Evolutionary conservation across 2,797 vertebrate genomes (phyloP).

Genomic region (Nyctalus aviator): DNA sequence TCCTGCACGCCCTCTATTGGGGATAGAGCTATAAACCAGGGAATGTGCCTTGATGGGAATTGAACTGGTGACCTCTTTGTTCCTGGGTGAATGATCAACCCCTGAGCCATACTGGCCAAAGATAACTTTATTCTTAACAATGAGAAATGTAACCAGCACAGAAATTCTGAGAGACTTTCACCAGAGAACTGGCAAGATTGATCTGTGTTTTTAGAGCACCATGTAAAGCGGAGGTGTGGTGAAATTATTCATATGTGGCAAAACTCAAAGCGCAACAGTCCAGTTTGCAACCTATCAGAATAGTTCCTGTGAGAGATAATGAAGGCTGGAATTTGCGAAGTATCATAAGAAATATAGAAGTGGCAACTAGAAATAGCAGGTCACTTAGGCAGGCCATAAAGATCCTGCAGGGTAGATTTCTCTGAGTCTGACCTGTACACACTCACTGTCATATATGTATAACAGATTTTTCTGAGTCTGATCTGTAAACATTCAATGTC

Average conservation of each 20-base stretch:
- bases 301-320: not conserved
- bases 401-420: not conserved
- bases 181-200: fast-evolving
- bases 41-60: too few species aligned
- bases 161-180: not conserved
- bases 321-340: not conserved
- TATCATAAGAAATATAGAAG: not conserved
- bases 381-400: not conserved
- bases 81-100: too few species aligned
- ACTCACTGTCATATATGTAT: not conserved
- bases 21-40: too few species aligned
- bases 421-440: not conserved
- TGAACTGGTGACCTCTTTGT: too few species aligned
- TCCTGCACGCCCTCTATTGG: too few species aligned
- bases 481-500: too few species aligned
- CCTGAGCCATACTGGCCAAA: too few species aligned
- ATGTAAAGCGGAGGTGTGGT: not conserved
- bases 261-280: not conserved
- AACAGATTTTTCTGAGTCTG: too few species aligned
- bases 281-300: not conserved
- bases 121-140: not conserved
- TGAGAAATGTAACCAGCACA: not conserved
- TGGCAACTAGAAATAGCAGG: not conserved
- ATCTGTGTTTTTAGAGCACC: slow-evolving; percentile 18
- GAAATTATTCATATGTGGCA: not conserved